Evolutionary conservation across 2,113 vertebrate genomes (phyloP).

Genomic region (Mungos mungo): DNA sequence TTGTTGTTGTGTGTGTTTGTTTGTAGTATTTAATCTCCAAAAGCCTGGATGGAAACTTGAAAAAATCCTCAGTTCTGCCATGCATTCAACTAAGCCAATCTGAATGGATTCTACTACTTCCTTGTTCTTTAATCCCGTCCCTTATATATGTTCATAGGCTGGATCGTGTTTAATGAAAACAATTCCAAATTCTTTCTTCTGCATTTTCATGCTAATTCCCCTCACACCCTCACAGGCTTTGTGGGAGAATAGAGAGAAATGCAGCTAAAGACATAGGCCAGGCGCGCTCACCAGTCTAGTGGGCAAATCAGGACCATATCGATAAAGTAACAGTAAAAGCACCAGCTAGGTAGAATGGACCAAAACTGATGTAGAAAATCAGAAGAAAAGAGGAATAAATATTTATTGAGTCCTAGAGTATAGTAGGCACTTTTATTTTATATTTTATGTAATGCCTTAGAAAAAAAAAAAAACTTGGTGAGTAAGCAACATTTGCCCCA

Average conservation of each 20-base stretch:
- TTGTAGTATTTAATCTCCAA: slow-evolving; percentile 26
- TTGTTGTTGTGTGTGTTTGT: not conserved
- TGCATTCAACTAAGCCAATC: not conserved
- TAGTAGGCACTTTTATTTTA: not conserved
- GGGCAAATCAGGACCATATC: not conserved
- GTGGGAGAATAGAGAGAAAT: not conserved
- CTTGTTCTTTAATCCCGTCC: not conserved
- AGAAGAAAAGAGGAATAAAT: not conserved
- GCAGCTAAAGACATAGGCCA: not conserved
- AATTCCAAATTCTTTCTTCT: slow-evolving; percentile 19
- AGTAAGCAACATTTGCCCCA: not conserved
- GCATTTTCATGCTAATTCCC: slow-evolving; percentile 45
- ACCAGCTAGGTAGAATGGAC: not conserved
- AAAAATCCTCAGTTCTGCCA: not conserved
- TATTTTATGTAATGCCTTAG: not conserved
- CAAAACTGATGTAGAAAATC: not conserved
- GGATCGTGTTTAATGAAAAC: slow-evolving; percentile 18
- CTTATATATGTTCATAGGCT: not conserved
- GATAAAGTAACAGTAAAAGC: not conserved
- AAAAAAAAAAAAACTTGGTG: not conserved
- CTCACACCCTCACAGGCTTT: not conserved
- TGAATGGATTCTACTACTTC: not conserved
- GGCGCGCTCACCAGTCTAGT: not conserved
- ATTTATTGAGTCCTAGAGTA: not conserved
- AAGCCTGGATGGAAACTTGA: not conserved